Evolutionary conservation across 2,797 vertebrate genomes (phyloP).

Genomic region (Notolepis coatsorum): DNA sequence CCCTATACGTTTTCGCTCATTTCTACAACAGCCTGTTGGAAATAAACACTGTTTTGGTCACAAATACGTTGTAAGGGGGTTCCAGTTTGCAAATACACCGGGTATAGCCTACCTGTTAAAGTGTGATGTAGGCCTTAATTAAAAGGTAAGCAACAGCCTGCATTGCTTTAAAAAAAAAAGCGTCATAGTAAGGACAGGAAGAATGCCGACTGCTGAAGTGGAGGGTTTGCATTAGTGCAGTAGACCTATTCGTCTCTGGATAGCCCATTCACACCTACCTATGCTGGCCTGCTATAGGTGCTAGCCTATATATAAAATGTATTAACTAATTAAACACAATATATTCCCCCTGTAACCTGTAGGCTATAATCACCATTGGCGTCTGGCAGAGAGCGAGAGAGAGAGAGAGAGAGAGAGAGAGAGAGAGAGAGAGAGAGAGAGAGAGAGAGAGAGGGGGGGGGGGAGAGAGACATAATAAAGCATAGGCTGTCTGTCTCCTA

Average conservation of each 20-base stretch:
- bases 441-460: conserved; percentile 7
- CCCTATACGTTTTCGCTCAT: conserved; percentile 44
- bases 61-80: background rate
- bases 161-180: conserved; percentile 25
- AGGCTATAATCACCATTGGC: conserved; percentile 25
- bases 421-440: conserved; percentile 31
- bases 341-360: conserved; percentile 12
- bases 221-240: conserved; percentile 54
- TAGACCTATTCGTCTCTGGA: background rate
- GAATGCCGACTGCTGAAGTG: conserved; percentile 33
- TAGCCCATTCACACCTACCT: conserved; percentile 35
- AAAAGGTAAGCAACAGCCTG: background rate
- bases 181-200: conserved; percentile 27
- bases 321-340: conserved; percentile 30
- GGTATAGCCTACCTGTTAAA: background rate
- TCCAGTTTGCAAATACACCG: conserved; percentile 1
- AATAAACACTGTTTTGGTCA: conserved; percentile 48
- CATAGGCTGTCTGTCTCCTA: conserved; percentile 50
- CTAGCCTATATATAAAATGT: conserved; percentile 16
- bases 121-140: background rate
- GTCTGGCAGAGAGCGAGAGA: conserved; percentile 29
- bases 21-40: conserved; percentile 78
- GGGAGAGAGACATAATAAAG: conserved; percentile 50
- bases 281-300: conserved; percentile 1
- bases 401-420: conserved; percentile 30